Conservation (phyloP, 1,140 invertebrate genomes). For the Platyscapa corneri region DNA sequence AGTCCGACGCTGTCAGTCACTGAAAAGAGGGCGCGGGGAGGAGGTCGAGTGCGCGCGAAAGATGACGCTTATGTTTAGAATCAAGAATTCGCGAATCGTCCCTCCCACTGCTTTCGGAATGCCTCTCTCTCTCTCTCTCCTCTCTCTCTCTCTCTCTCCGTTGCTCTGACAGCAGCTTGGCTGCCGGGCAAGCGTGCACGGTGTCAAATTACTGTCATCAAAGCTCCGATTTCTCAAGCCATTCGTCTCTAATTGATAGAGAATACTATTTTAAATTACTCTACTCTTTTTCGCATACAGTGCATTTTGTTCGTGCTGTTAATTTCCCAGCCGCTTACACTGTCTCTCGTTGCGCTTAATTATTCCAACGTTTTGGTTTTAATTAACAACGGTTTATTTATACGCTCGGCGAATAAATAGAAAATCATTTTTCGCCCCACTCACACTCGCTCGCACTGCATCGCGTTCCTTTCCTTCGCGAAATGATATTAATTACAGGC, state of each 20-base stretch:
- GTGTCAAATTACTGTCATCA: slow-evolving; percentile 44
- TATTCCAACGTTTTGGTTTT: too few relatives aligned
- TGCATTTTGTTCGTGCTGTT: not conserved
- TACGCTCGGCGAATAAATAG: too few relatives aligned
- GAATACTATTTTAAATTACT: not conserved
- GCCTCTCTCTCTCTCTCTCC: not conserved
- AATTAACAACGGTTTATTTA: too few relatives aligned
- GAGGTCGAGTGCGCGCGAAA: slow-evolving; percentile 39
- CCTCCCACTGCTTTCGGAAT: slow-evolving; percentile 53
- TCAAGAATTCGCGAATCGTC: slow-evolving; percentile 62
- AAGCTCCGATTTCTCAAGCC: not conserved
- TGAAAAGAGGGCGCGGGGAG: not conserved
- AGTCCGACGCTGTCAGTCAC: not conserved
- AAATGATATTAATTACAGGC: too few relatives aligned
- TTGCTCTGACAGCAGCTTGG: not conserved
- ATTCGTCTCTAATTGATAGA: not conserved
- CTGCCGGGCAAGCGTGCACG: not conserved
- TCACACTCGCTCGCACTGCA: too few relatives aligned
- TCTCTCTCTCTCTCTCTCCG: too few relatives aligned
- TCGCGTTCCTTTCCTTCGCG: too few relatives aligned
- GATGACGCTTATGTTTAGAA: slow-evolving; percentile 69
- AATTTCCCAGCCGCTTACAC: too few relatives aligned
- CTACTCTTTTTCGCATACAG: not conserved
- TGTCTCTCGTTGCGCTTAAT: too few relatives aligned
- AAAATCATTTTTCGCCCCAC: too few relatives aligned